Base-by-base conservation (phyloP, 2,797 vertebrate species). In the Pipistrellus kuhlii region DNA sequence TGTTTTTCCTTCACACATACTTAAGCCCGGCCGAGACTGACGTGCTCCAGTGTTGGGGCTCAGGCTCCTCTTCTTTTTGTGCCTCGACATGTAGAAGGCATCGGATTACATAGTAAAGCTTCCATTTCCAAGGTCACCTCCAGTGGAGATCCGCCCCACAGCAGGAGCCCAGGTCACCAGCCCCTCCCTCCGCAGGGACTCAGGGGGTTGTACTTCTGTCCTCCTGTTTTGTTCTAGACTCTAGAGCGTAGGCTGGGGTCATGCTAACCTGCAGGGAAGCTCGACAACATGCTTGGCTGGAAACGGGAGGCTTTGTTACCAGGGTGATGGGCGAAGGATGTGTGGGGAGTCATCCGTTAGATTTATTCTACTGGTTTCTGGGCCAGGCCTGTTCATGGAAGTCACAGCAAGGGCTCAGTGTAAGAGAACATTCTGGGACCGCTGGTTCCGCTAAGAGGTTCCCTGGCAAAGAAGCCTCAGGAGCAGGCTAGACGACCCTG, bases 21-120 rank as follows among this genome's bases (percentile, higher is more conserved):
- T 30, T 6, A 59, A 57, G 32, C 44, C 10, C 0, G 0, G 8
- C 59, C 17, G 1, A 1, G 44, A 5, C 27, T n/a, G 21, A n/a
- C 64, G n/a, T 32, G 9, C 13, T 32, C 23, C 12, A 2, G 32
- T 0, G 1, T 23, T 20, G 15, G 75, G 18, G 18, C 35, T 30
- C 46, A 6, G 69, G 35, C 32, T 18, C 35, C 59, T 20, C 35
- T 38, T 44, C 35, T 35, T 46, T 77, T 17, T 48, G 48, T 75
- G 46, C 46, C 7, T 4, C 32, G 6, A 0, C 62, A 27, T 0
- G 44, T 44, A 44, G 44, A 44, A 44, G 44, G 44, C 44, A 44
- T 44, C 44, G 44, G 44, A 11, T 44, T 44, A 44, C 44, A 44
- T 10, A 44, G 44, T 44, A 44, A 53, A 30, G 59, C 48, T 69